Conservation (phyloP, 35 echinoderm and acorn worm genomes). For the Apostichopus japonicus region DNA sequence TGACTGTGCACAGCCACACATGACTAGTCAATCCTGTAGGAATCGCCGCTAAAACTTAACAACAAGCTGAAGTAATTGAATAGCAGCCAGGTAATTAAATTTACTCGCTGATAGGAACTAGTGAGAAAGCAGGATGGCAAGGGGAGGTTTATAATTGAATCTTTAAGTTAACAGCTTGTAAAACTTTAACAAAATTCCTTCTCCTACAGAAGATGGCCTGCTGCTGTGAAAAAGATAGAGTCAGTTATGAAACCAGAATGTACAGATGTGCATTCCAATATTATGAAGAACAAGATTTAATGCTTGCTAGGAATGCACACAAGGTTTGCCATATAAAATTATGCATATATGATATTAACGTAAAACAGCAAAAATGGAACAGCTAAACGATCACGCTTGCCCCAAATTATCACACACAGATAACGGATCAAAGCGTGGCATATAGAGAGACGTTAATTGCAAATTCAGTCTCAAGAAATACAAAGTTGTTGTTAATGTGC, state of each 20-base stretch:
- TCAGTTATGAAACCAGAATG: background rate
- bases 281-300: too few relatives aligned
- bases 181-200: background rate
- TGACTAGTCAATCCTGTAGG: conserved; percentile 6
- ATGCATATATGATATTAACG: too few relatives aligned
- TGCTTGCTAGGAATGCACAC: too few relatives aligned
- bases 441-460: too few relatives aligned
- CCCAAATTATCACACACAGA: too few relatives aligned
- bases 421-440: too few relatives aligned
- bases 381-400: too few relatives aligned
- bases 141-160: conserved; percentile 25
- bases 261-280: too few relatives aligned
- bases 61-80: conserved; percentile 24
- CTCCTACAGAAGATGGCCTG: background rate
- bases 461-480: too few relatives aligned
- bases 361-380: too few relatives aligned
- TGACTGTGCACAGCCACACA: background rate
- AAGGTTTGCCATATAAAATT: too few relatives aligned
- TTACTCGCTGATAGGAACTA: background rate
- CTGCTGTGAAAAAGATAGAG: background rate
- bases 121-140: conserved; percentile 8
- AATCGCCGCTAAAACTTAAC: conserved; percentile 29
- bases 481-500: too few relatives aligned
- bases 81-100: conserved; percentile 16
- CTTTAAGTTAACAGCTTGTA: conserved; percentile 29